Base-by-base conservation (phyloP, 2,797 vertebrate species). In the Harpagifer antarcticus region DNA sequence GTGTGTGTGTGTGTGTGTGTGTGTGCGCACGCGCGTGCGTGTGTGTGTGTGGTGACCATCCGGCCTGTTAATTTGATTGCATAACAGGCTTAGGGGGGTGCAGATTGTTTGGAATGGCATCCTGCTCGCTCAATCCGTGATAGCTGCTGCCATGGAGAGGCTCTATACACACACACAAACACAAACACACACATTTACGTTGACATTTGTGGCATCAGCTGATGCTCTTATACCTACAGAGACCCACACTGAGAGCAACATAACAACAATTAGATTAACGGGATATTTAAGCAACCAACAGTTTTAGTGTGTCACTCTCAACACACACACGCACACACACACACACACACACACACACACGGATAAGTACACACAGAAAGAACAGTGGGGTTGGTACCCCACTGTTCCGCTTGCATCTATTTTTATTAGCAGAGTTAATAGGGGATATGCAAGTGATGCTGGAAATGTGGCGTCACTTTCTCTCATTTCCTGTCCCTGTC, bases 101-200 rank as follows among this genome's bases (percentile, higher is more conserved):
- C 85, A 84, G 89, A 89, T 90, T 90, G 91, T 92, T 81, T 85
- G 90, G 85, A 87, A 92, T 89, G 89, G 89, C 86, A 91, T 88
- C 86, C 85, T 31, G 16, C 63, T 79, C 74, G 1, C 75, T 82
- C 82, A 70, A 14, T 86, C 81, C 74, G 7, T 86, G 81, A 80
- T 81, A 47, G 54, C 78, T 85, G 80, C 82, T 87, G 82, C 72
- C 80, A 88, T 72, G 85, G 84, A 86, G 65, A 78, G 19, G 71
- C 68, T 74, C 68, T 8, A 19, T 62, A 72, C 76, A 49, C 54
- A 59, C 64, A 49, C 73, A 61, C 73, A 42, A 49, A 37, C n/a
- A n/a, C n/a, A n/a, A n/a, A n/a, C n/a, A 64, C 58, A 55, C 72
- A 63, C 69, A 67, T 59, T 9, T 37, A 37, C 33, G 0, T 37